Conservation (phyloP, 2,888 invertebrate genomes). For the Zeuzera pyrina region DNA sequence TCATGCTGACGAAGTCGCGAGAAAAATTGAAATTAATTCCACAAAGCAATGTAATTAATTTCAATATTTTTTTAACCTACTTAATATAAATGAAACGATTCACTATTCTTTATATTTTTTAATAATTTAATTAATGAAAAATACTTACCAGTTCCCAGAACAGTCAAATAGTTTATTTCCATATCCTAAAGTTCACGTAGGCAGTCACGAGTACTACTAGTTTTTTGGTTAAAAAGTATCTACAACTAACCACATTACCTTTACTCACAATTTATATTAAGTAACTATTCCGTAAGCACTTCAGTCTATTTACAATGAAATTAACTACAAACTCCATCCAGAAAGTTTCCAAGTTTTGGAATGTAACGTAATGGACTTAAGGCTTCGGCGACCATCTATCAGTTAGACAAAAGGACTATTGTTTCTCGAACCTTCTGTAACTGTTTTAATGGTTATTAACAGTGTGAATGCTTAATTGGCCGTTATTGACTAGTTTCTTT, state of each 20-base stretch:
- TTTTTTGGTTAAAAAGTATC: not conserved
- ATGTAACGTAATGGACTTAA: conserved; percentile 46
- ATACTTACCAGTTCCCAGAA: no score
- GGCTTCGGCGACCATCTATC: conserved; percentile 11
- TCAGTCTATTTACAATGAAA: conserved; percentile 44
- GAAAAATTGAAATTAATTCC: no score
- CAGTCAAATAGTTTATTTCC: no score
- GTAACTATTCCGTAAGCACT: conserved; percentile 2
- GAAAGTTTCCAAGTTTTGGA: conserved; percentile 42
- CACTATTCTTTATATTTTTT: no score
- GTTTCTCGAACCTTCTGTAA: conserved; percentile 22
- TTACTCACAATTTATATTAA: not conserved
- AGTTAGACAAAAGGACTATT: conserved; percentile 43
- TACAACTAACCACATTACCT: not conserved
- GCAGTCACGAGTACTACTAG: no score
- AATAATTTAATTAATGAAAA: no score
- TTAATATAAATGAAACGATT: no score
- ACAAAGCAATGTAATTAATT: no score
- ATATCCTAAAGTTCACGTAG: no score
- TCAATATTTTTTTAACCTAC: no score
- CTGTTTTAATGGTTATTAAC: conserved; percentile 29
- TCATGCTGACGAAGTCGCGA: no score
- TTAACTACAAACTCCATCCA: conserved; percentile 51
- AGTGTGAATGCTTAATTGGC: conserved; percentile 25
- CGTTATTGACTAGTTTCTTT: conserved; percentile 4